Conservation (phyloP, 2,797 vertebrate genomes). For the Okamejei kenojei region DNA sequence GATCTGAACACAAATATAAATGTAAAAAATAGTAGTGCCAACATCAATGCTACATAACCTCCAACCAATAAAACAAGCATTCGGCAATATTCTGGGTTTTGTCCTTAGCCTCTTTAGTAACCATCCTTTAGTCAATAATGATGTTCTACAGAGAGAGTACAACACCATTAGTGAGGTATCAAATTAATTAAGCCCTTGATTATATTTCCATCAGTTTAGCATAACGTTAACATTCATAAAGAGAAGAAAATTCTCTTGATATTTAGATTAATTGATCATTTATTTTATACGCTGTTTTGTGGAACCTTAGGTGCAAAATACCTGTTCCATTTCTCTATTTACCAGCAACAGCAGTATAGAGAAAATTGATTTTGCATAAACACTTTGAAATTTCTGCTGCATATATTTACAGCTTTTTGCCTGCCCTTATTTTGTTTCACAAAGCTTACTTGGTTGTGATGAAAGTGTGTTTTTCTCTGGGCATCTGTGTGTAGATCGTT, state of each 20-base stretch:
- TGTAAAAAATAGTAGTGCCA: no score
- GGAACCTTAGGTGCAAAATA: background rate
- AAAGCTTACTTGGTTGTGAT: background rate
- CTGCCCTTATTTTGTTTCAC: background rate
- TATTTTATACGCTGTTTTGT: background rate
- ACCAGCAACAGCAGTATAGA: background rate
- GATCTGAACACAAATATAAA: no score
- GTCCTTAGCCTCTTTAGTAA: background rate
- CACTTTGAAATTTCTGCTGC: background rate
- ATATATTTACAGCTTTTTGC: background rate
- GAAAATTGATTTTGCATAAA: background rate
- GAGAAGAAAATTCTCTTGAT: background rate
- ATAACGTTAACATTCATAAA: background rate
- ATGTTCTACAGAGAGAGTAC: background rate
- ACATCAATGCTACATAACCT: no score
- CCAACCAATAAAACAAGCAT: background rate
- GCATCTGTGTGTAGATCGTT: background rate
- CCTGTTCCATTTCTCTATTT: background rate
- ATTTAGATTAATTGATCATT: background rate
- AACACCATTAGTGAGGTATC: background rate
- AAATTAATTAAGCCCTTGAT: background rate
- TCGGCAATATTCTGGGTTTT: background rate
- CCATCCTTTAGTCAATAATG: background rate
- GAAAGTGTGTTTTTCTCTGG: background rate
- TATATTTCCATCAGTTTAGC: background rate